Evolutionary conservation across 2,888 invertebrate species (phyloP), one percentile per base, ranked within the genome.

Genomic region (Agrotis clavis): DNA sequence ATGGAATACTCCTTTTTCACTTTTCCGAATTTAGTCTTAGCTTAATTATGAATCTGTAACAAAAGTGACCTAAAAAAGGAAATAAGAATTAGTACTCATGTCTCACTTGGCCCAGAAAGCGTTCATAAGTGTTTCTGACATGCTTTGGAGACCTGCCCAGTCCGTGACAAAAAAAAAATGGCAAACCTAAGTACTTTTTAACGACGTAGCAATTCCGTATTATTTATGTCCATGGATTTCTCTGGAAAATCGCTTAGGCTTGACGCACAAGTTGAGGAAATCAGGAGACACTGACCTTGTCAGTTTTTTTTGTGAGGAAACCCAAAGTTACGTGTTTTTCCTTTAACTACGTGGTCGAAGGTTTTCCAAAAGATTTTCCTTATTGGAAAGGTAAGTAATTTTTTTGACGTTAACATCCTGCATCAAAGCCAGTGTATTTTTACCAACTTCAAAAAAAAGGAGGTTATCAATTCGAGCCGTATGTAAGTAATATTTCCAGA

Each of bases 71-170:
- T 45, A 21, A 63, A 68, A 68, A 56, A 54, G 41, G n/a, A 75
- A 63, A 50, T 14, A 50, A 19, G 2, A 21, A 41, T 54, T 45
- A 48, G 47, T 25, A 41, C 64, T 60, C 53, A 51, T 56, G 54
- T 63, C 59, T 57, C 25, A 48, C 54, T 70, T 81, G 67, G 9
- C 71, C 54, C 18, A 81, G 41, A 77, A 79, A 73, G 57, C 54
- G 53, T 41, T 56, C 68, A 64, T 78, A 67, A 59, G 45, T 81
- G 79, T 56, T 51, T 6, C 47, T 67, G 67, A 77, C 78, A 66
- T 80, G 73, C 25, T 63, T 69, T 82, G 79, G 79, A 80, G 59
- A 50, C 18, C 60, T 73, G 80, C 80, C 80, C 83, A 82, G 48
- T 25, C 11, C 21, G 9, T 18, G 14, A 51, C 50, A 50, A 59